Evolutionary conservation across 2,888 invertebrate species (phyloP), one percentile per base, ranked within the genome.

Genomic region (Rhodophaea formosa): DNA sequence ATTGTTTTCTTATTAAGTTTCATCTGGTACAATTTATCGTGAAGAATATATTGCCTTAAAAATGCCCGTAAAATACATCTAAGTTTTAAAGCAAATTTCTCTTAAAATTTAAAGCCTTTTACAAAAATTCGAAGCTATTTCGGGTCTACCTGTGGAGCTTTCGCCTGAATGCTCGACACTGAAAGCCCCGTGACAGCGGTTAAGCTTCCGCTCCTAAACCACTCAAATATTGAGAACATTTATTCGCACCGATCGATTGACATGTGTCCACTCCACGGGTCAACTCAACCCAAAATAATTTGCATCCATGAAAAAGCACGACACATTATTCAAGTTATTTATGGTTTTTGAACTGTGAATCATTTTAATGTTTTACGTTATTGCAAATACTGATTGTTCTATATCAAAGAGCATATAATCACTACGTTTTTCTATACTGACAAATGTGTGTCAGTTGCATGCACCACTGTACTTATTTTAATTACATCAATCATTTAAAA

Each of bases 111-210:
- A 8, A 15, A 49, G n/a, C 10, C 8, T 49, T 49, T 32, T 10
- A 32, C 23, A 49, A 39, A 49, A 15, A 32, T 49, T 32, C 32
- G 7, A 32, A 8, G 14, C 12, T 35, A 51, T 35, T 35, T 51
- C 16, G 12, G 12, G 51, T 51, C 39, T 51, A 51, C 51, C 51
- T 51, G 51, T 51, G 51, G 51, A 51, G 16, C 16, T 51, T 51
- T 35, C 35, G 16, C 17, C 35, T 49, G 17, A 51, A 51, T 35
- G 12, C 12, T 12, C 39, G 35, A 35, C 16, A 17, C 17, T 51
- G 16, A 51, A 51, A 35, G 51, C 35, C 16, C 51, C 35, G 35
- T 51, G 51, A 51, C 51, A 51, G 17, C 51, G 51, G 51, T 51
- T 17, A 17, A 51, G 51, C 39, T 51, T 51, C 35, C 35, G 51